Conservation (phyloP, 1,140 invertebrate species). For the Listronotus oregonensis region DNA sequence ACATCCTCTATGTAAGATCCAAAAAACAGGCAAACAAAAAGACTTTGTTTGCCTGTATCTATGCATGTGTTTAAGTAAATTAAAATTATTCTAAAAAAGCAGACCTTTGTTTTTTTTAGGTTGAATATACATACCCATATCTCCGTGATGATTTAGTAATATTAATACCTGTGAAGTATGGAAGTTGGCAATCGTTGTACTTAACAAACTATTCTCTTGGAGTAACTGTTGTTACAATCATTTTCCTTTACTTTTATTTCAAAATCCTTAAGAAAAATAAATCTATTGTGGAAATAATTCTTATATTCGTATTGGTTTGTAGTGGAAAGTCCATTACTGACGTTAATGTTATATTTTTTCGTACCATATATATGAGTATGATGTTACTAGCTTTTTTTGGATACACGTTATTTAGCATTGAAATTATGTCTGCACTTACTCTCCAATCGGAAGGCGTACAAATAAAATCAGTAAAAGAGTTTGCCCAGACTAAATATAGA, state of each 20-base stretch:
- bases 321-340: conserved; percentile 8
- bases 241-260: conserved; percentile 14
- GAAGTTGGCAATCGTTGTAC: not conserved
- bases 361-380: conserved; percentile 17
- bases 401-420: conserved; percentile 9
- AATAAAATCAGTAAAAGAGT: conserved; percentile 19
- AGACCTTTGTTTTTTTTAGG: conserved; percentile 9
- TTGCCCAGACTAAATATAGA: conserved; percentile 5
- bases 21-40: too few relatives aligned
- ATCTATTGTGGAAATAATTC: conserved; percentile 4
- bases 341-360: conserved; percentile 2
- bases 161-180: conserved; percentile 11
- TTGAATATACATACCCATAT: conserved; percentile 31
- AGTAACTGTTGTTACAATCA: not conserved
- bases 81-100: too few relatives aligned
- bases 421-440: conserved; percentile 7
- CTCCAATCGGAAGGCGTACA: not conserved
- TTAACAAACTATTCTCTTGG: not conserved
- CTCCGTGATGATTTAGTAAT: conserved; percentile 23
- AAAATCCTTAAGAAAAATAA: not conserved
- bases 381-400: conserved; percentile 19
- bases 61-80: too few relatives aligned
- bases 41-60: too few relatives aligned
- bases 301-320: conserved; percentile 12
- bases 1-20: too few relatives aligned